Evolutionary conservation across 1,140 invertebrate species (phyloP).

Genomic region (Neuroterus valhalla): DNA sequence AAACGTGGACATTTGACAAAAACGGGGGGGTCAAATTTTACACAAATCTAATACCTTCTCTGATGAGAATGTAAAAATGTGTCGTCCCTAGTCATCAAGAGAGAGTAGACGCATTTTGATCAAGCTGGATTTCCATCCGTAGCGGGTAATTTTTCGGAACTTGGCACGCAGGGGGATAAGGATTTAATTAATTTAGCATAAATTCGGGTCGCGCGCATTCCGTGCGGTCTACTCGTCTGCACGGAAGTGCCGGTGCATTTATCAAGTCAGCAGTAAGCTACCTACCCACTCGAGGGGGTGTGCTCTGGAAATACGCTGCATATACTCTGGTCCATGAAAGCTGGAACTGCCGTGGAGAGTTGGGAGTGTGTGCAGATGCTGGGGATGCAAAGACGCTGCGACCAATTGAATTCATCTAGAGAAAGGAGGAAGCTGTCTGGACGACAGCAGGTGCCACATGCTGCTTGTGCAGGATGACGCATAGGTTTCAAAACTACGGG

Average conservation of each 20-base stretch:
- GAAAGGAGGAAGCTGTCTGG: constrained; percentile 17
- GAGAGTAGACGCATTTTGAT: constrained; percentile 21
- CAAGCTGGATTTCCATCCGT: constrained; percentile 22
- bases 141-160: constrained; percentile 27
- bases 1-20: too few species aligned
- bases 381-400: constrained; percentile 39
- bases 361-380: not conserved
- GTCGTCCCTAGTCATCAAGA: not conserved
- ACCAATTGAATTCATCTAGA: constrained; percentile 30
- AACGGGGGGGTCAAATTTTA: too few species aligned
- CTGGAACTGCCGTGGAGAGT: constrained; percentile 4
- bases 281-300: constrained; percentile 2
- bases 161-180: constrained; percentile 38
- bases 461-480: constrained; percentile 12
- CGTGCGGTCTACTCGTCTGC: constrained; percentile 45
- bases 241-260: constrained; percentile 47
- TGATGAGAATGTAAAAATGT: constrained; percentile 21
- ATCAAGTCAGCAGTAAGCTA: constrained; percentile 42
- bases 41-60: too few species aligned
- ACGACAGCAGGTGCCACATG: constrained; percentile 28
- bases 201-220: constrained; percentile 43
- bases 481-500: not conserved
- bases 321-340: constrained; percentile 16
- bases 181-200: constrained; percentile 51
- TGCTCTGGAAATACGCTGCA: not conserved